Base-by-base conservation (phyloP, 2,797 vertebrate genomes). In the Synaphobranchus kaupii region DNA sequence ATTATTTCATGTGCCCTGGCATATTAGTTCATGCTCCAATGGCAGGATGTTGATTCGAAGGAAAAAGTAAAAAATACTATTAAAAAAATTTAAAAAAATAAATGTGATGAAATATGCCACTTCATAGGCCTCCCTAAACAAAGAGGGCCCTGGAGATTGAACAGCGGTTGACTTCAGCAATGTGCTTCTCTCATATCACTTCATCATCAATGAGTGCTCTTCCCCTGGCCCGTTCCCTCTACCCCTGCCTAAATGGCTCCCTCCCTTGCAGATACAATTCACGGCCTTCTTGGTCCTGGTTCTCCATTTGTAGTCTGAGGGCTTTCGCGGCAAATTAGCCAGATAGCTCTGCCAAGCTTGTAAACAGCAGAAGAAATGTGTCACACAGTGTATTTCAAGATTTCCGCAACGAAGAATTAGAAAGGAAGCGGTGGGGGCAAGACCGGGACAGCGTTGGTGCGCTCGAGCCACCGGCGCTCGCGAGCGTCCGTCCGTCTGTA, bases 321-420 rank as follows among this genome's bases (percentile, higher is more conserved):
- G 95, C 94, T 95, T 94, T 95, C 90, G 91, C 92, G 94, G 95
- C 89, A 96, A 96, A 96, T 96, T 95, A 96, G 93, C 92, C 93
- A 85, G 90, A 93, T 93, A 92, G 94, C 90, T 95, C 94, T 92
- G 95, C 95, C 94, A 95, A 94, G 95, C 94, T 96, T 96, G 96
- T 96, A 94, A 94, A 95, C 95, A 94, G 95, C 44, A 93, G 92
- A 90, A 89, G 92, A 87, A 92, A 94, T 94, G 92, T 92, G 92
- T 92, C 94, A 39, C 93, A 91, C 91, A 87, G 91, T 92, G 90
- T 95, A 94, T 95, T 96, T 94, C 34, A 95, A 95, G 92, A 94
- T 94, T 93, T 94, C 94, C 94, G 94, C 93, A 89, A 91, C 92
- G 87, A 94, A 90, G 91, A 91, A 92, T 91, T 88, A 88, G 87